These are phyloP conservation scores for Dendrolimus punctatus DNA, from an alignment of 1,140 invertebrate genomes.

Conservation along the genomic window DNA sequence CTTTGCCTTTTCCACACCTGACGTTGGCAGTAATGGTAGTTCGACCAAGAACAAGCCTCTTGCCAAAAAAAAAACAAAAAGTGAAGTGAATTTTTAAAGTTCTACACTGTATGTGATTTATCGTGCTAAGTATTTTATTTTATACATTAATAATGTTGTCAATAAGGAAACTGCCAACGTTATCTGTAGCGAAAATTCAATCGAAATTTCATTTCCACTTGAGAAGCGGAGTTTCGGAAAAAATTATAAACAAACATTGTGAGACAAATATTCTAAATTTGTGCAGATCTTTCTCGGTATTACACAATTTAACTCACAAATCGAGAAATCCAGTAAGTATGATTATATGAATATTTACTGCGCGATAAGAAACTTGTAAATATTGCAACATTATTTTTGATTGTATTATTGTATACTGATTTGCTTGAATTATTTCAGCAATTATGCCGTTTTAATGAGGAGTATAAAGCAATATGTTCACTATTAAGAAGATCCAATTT, in stretches of 20 bases:
- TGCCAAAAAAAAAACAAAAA: too few species aligned
- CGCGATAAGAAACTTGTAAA: slow-evolving; percentile 13
- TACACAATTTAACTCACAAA: slow-evolving; percentile 42
- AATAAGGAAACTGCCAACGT: slow-evolving; percentile 40
- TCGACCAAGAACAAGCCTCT: too few species aligned
- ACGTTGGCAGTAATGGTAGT: too few species aligned
- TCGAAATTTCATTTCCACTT: slow-evolving; percentile 33
- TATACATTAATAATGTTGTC: slow-evolving; percentile 39
- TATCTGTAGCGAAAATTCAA: slow-evolving; percentile 44
- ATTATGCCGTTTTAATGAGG: slow-evolving; percentile 38
- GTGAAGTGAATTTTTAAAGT: too few species aligned
- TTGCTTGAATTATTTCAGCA: slow-evolving; percentile 29
- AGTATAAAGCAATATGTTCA: slow-evolving; percentile 45
- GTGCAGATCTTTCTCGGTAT: slow-evolving; percentile 41
- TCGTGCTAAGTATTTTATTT: background rate
- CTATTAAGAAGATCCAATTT: slow-evolving; percentile 48
- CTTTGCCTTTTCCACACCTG: too few species aligned
- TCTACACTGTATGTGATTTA: background rate
- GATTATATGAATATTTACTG: slow-evolving; percentile 15
- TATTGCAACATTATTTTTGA: slow-evolving; percentile 2
- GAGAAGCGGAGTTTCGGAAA: slow-evolving; percentile 21
- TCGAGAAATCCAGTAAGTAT: slow-evolving; percentile 49
- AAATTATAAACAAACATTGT: slow-evolving; percentile 33
- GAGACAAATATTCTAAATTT: slow-evolving; percentile 33
- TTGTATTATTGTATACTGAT: slow-evolving; percentile 3